These are phyloP conservation scores for Cantharis rustica DNA, from an alignment of 2,888 invertebrate genomes.

Conservation along the genomic window DNA sequence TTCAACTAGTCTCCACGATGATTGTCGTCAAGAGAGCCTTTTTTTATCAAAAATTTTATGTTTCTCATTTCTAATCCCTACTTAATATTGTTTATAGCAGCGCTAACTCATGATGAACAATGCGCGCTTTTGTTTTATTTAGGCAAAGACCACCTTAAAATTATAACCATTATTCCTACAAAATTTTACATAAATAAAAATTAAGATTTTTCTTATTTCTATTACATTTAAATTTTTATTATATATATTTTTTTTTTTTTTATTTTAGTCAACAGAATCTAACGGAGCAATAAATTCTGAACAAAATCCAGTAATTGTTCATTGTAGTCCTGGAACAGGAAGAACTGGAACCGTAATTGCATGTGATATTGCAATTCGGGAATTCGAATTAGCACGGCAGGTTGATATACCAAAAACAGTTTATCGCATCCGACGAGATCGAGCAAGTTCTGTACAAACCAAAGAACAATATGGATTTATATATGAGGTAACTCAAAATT, in stretches of 20 bases:
- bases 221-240: too few species aligned
- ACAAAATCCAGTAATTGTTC: slow-evolving; percentile 77
- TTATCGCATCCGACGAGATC: slow-evolving; percentile 80
- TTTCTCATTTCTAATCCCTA: too few species aligned
- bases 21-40: too few species aligned
- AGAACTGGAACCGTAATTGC: slow-evolving; percentile 86
- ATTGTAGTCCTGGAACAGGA: slow-evolving; percentile 91
- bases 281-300: slow-evolving; percentile 44
- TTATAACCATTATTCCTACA: too few species aligned
- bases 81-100: too few species aligned
- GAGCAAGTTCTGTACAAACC: slow-evolving; percentile 89
- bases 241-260: background rate
- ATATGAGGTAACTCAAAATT: slow-evolving; percentile 71
- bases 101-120: too few species aligned
- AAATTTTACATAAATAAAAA: too few species aligned
- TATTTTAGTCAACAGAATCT: background rate
- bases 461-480: slow-evolving; percentile 91
- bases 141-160: too few species aligned
- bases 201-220: too few species aligned
- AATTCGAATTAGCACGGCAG: slow-evolving; percentile 78
- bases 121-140: too few species aligned
- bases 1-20: too few species aligned
- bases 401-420: slow-evolving; percentile 89
- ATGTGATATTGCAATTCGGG: slow-evolving; percentile 84
- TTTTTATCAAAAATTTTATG: too few species aligned